Evolutionary conservation across 2,888 invertebrate species (phyloP), one percentile per base, ranked within the genome.

Genomic region (Cordylochernes scorpioides): DNA sequence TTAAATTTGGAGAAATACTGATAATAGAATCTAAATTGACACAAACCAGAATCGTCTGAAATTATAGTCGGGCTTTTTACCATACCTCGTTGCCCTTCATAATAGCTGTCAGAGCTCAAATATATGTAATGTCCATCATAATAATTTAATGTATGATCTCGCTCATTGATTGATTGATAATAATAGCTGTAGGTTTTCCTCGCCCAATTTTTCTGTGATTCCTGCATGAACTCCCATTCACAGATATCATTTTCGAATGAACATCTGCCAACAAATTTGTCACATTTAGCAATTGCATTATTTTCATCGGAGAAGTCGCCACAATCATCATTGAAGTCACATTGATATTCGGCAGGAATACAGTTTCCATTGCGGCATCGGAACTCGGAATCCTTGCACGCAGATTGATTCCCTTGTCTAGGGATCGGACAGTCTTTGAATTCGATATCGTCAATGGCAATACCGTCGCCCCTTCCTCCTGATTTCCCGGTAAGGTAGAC

Each of bases 271-370:
- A 29, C 27, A 25, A 27, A 39, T 9, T 9, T 7, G 10, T 36
- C 28, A 13, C 39, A 39, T 6, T 31, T 25, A 3, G 33, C 33
- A 2, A 16, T 22, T 3, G 32, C 3, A 17, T 19, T 19, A 8
- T 32, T 30, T 35, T 38, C 38, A 22, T 38, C 38, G 2, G 33
- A 33, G 27, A 28, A 31, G 16, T 38, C 38, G 8, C 38, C 35
- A 33, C 38, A 38, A 16, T 38, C 38, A 26, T 38, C 38, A 9
- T 24, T 29, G 21, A 31, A 38, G 28, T 38, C 38, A 14, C 38
- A 38, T 13, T 33, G 4, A 9, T 33, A 30, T 12, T 31, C 25
- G 1, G 17, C 17, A 2, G 33, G 28, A 22, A 38, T 35, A 10
- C 38, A 38, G 13, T 30, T 32, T 24, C 33, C 33, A 15, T 31